These are phyloP conservation scores for Leptopilina syphax DNA, from an alignment of 2,888 invertebrate genomes.

Conservation along the genomic window DNA sequence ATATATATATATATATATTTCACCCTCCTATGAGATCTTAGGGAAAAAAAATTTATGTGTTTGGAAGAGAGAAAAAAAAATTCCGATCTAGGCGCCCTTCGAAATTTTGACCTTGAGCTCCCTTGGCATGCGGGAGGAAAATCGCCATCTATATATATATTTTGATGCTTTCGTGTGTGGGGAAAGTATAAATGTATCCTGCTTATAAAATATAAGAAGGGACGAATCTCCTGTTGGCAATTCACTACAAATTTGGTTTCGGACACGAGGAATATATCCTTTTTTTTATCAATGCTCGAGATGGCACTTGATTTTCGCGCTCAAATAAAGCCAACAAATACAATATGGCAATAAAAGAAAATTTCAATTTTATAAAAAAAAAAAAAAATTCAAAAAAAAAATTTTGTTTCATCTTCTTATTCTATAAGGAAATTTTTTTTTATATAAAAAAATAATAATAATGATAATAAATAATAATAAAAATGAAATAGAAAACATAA, in stretches of 20 bases:
- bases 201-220: neutral
- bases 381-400: too few species aligned
- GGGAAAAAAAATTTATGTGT: too few species aligned
- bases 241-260: neutral
- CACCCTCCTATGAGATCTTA: neutral
- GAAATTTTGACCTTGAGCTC: neutral
- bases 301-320: neutral
- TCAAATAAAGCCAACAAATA: neutral
- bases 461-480: too few species aligned
- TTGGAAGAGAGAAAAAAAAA: neutral
- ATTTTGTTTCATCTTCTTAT: too few species aligned
- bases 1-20: neutral
- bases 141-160: neutral
- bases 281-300: neutral
- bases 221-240: constrained; percentile 34
- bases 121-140: constrained; percentile 17
- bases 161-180: neutral
- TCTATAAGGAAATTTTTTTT: too few species aligned
- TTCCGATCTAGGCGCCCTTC: constrained; percentile 6
- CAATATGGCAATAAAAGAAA: neutral
- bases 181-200: neutral
- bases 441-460: too few species aligned
- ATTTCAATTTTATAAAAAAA: too few species aligned
- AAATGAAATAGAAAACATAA: too few species aligned
- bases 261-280: neutral